phyloP scores from a whole-genome alignment of 2,888 invertebrate genomes.

The Agriopis marginaria region DNA sequence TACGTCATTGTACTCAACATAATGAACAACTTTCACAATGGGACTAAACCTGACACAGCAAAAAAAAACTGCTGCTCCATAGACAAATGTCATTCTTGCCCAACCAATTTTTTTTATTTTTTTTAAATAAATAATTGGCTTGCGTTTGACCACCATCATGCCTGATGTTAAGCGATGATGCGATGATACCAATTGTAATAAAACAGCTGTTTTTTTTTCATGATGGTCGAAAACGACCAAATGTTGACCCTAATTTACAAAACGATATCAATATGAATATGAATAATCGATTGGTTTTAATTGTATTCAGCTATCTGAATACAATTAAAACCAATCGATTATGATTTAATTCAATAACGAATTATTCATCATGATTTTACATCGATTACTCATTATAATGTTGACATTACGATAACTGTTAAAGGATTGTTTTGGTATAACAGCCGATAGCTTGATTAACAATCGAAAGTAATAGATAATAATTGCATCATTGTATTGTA shows the following conservation, averaged over 20 bases:
- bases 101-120: no score
- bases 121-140: no score
- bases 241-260: constrained; percentile 61
- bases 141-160: no score
- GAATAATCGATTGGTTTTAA: no score
- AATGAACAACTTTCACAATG: no score
- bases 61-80: no score
- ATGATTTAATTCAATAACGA: constrained; percentile 45
- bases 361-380: constrained; percentile 48
- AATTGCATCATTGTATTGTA: neutral
- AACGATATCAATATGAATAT: constrained; percentile 54
- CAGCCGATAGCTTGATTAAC: constrained; percentile 3
- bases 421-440: constrained; percentile 19
- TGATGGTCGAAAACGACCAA: neutral
- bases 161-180: no score
- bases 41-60: no score
- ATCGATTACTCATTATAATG: constrained; percentile 49
- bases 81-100: neutral
- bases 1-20: no score
- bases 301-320: no score
- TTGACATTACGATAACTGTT: constrained; percentile 23
- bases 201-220: no score
- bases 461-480: constrained; percentile 2
- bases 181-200: no score
- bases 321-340: constrained; percentile 45